Evolutionary conservation across 92 coral and sea anemone species (phyloP), one percentile per base, ranked within the genome.

Genomic region (Umimayanthus chanpuru): DNA sequence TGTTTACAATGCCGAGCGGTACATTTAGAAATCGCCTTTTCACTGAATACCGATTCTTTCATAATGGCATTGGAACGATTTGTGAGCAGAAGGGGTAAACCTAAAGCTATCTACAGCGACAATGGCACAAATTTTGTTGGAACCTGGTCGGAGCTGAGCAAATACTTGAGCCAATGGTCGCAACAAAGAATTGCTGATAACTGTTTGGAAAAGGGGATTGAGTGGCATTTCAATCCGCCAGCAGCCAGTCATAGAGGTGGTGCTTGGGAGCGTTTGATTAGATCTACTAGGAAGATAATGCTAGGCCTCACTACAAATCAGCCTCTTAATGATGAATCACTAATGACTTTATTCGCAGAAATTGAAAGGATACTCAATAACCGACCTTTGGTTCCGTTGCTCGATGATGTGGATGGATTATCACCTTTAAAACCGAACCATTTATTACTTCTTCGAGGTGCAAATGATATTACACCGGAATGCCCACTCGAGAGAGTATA

Each of bases 201-300:
- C n/a, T n/a, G n/a, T n/a, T n/a, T n/a, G n/a, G n/a, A n/a, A n/a
- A n/a, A n/a, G n/a, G 29, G 74, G 20, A n/a, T n/a, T 68, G 74
- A 68, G 29, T n/a, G 28, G 28, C 16, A 12, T 12, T n/a, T 68
- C 20, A n/a, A 68, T 68, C 74, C 74, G 29, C 74, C 74, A 68
- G 74, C 74, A n/a, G 74, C 74, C 74, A 68, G 74, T 68, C 74
- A 68, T 68, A 68, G 74, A 68, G 74, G 74, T 68, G 74, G 74
- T 68, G 74, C 29, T n/a, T 68, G 74, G 74, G 74, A 68, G 74
- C 74, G 74, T 68, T 68, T n/a, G 74, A 68, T n/a, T n/a, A n/a
- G n/a, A n/a, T n/a, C n/a, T n/a, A n/a, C n/a, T n/a, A n/a, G n/a
- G n/a, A n/a, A n/a, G n/a, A n/a, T n/a, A n/a, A n/a, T n/a, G n/a